Conservation (phyloP, 2,888 invertebrate genomes). For the Hipparchia sbordonii region DNA sequence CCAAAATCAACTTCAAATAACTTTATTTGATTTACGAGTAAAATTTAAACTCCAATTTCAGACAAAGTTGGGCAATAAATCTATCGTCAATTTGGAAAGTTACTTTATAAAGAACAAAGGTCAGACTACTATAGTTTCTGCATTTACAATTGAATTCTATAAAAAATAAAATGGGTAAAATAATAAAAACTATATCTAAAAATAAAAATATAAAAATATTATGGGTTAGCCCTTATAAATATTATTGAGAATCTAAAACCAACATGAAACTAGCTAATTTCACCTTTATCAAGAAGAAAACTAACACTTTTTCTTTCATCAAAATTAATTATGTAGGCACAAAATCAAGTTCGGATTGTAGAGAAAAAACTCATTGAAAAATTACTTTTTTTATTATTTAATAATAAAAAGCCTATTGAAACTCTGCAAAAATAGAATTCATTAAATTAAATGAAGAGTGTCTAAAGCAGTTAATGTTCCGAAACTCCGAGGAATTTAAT, state of each 20-base stretch:
- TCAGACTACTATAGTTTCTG: no score
- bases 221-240: no score
- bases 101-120: neutral
- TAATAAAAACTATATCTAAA: no score
- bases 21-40: neutral
- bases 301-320: neutral
- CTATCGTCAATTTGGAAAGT: neutral
- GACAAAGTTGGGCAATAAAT: neutral
- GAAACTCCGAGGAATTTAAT: conserved; percentile 14
- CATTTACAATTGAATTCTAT: no score
- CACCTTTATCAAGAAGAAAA: neutral
- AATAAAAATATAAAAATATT: no score
- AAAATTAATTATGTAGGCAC: neutral
- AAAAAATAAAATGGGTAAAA: no score
- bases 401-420: neutral
- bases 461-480: neutral
- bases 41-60: neutral
- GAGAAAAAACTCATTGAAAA: no score
- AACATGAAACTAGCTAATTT: no score
- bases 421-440: neutral
- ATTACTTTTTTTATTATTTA: neutral
- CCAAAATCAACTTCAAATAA: neutral
- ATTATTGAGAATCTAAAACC: neutral
- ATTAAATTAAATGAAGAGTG: conserved; percentile 1
- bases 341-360: neutral